Percentiles rank a stretch among this genome's conserved stretches.
Conservation (phyloP, 1,140 invertebrate species). For the Pseudomyrmex flavicornis region DNA sequence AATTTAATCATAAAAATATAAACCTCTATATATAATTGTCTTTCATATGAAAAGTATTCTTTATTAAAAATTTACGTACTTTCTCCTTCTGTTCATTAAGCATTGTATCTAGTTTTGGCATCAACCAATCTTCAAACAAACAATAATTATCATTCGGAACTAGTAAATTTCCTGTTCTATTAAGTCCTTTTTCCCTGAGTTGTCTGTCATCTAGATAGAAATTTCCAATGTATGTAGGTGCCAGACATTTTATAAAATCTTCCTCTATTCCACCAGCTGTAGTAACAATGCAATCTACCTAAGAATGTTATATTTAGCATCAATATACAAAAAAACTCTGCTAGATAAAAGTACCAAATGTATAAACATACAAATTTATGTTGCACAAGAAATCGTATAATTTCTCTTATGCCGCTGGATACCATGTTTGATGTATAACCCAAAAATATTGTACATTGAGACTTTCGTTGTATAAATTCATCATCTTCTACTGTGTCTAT, state of each 20-base stretch:
- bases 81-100: conserved; percentile 93
- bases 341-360: conserved; percentile 31
- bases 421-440: conserved; percentile 99
- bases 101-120: conserved; percentile 97
- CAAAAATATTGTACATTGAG: conserved; percentile 97
- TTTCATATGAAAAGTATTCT: conserved; percentile 4
- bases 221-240: conserved; percentile 96
- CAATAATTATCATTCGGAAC: conserved; percentile 99
- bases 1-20: not conserved
- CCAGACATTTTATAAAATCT: conserved; percentile 99
- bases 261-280: conserved; percentile 99
- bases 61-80: conserved; percentile 76
- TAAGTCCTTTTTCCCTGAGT: conserved; percentile 95
- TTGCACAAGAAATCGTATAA: conserved; percentile 95
- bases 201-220: conserved; percentile 93
- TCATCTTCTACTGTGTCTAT: conserved; percentile 90
- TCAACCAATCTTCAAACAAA: conserved; percentile 99
- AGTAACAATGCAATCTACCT: conserved; percentile 98
- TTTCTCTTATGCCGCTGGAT: conserved; percentile 97
- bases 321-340: conserved; percentile 3
- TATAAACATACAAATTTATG: conserved; percentile 90
- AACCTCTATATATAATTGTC: conserved; percentile 23
- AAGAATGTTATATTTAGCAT: conserved; percentile 19
- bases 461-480: conserved; percentile 91
- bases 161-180: conserved; percentile 98